Percentiles rank a stretch among this genome's conserved stretches.
Conservation (phyloP, 2,888 invertebrate genomes). For the Meteorus colon region DNA sequence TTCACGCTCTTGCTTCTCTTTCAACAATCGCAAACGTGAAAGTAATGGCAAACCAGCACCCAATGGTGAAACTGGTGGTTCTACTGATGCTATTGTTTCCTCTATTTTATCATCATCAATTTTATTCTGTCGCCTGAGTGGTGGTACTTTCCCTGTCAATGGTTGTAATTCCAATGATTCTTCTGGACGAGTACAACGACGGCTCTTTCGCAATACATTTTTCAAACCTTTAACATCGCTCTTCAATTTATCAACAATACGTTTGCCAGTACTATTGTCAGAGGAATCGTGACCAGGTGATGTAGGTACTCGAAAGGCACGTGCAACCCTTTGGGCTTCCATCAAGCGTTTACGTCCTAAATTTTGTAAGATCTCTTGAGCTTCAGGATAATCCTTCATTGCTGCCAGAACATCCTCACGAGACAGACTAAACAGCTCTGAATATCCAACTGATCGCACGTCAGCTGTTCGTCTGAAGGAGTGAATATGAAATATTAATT, state of each 20-base stretch:
- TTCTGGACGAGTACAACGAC: slow-evolving; percentile 72
- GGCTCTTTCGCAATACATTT: slow-evolving; percentile 77
- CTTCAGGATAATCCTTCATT: slow-evolving; percentile 98
- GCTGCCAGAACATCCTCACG: slow-evolving; percentile 95
- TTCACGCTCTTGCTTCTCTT: slow-evolving; percentile 85
- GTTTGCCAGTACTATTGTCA: slow-evolving; percentile 81
- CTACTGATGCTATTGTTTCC: slow-evolving; percentile 74
- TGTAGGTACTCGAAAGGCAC: slow-evolving; percentile 79
- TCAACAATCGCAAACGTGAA: slow-evolving; percentile 84
- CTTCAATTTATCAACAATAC: slow-evolving; percentile 87
- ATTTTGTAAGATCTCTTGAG: slow-evolving; percentile 93
- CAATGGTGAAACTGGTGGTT: slow-evolving; percentile 82
- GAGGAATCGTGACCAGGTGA: slow-evolving; percentile 79
- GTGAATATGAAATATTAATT: slow-evolving; percentile 27
- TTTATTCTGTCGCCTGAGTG: slow-evolving; percentile 72
- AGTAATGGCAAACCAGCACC: slow-evolving; percentile 89
- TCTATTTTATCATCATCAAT: slow-evolving; percentile 69
- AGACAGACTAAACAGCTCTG: slow-evolving; percentile 94
- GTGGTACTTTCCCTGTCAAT: slow-evolving; percentile 73
- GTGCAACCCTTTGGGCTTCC: slow-evolving; percentile 79
- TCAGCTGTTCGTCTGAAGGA: slow-evolving; percentile 91
- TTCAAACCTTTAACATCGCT: slow-evolving; percentile 86
- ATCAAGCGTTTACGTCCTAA: slow-evolving; percentile 89
- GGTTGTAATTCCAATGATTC: slow-evolving; percentile 83
- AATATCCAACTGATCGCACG: slow-evolving; percentile 96